Percentiles rank a stretch among this genome's conserved stretches.
phyloP scores from a whole-genome alignment of 2,113 vertebrate species.

The Gymnorhina tibicen region DNA sequence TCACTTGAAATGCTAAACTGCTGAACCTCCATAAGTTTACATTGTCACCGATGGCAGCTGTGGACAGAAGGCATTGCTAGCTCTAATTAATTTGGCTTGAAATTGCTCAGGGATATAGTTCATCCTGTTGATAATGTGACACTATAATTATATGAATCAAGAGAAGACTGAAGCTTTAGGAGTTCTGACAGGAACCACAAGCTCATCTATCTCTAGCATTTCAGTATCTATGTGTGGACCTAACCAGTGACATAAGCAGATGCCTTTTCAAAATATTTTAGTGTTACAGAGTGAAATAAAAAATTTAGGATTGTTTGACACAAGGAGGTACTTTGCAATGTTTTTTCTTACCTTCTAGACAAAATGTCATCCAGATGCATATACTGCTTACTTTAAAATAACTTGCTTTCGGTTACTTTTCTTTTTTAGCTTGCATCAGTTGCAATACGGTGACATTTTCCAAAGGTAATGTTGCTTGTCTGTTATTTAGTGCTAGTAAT shows the following conservation, averaged over 20 bases:
- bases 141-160: background rate
- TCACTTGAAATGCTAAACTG: background rate
- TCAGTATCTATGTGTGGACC: background rate
- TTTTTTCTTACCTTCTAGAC: background rate
- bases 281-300: background rate
- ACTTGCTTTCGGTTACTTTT: background rate
- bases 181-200: background rate
- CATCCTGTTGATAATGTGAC: constrained; percentile 5
- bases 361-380: background rate
- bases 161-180: background rate
- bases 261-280: background rate
- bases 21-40: background rate
- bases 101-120: constrained; percentile 14
- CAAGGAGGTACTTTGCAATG: background rate
- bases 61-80: background rate
- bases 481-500: background rate
- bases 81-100: constrained; percentile 9
- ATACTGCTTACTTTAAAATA: background rate
- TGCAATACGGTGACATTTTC: background rate
- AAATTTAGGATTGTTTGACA: background rate
- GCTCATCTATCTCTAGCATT: background rate
- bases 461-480: background rate
- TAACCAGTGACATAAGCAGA: background rate
- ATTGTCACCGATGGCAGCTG: background rate
- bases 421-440: background rate